phyloP scores from a whole-genome alignment of 2,113 vertebrate genomes.

The Datnioides undecimradiatus region DNA sequence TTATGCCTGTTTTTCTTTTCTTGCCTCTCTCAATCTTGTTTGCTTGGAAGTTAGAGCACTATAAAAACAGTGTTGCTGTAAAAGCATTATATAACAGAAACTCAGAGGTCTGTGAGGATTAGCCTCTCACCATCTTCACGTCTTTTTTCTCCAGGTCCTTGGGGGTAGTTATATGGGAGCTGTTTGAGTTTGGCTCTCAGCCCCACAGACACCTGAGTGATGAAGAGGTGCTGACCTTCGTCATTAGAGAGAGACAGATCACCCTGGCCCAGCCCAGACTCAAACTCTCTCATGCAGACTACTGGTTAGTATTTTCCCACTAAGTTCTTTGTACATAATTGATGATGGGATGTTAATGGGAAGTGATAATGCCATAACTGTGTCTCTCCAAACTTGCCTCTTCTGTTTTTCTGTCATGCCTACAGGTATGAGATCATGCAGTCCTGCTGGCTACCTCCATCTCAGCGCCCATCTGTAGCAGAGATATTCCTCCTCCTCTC shows the following conservation, averaged over 20 bases:
- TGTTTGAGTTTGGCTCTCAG: conserved; percentile 93
- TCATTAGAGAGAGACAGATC: conserved; percentile 92
- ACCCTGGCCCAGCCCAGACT: conserved; percentile 91
- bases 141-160: conserved; percentile 86
- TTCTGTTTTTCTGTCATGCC: conserved; percentile 19
- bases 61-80: conserved; percentile 12
- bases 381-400: conserved; percentile 17
- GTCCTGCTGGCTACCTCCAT: conserved; percentile 91
- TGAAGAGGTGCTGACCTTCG: conserved; percentile 92
- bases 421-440: conserved; percentile 95
- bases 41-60: background rate
- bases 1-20: background rate
- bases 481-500: conserved; percentile 93
- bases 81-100: conserved; percentile 30
- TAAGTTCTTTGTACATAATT: conserved; percentile 1
- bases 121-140: conserved; percentile 6
- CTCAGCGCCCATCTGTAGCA: conserved; percentile 89
- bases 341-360: background rate
- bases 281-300: conserved; percentile 91
- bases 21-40: background rate
- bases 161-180: conserved; percentile 94
- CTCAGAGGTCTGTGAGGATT: background rate
- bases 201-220: conserved; percentile 93
- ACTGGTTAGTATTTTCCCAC: conserved; percentile 85
- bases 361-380: background rate